A percentile compares a stretch with the other conserved stretches of the same genome.
Conservation (phyloP, 2,888 invertebrate species). For the Meta bourneti region DNA sequence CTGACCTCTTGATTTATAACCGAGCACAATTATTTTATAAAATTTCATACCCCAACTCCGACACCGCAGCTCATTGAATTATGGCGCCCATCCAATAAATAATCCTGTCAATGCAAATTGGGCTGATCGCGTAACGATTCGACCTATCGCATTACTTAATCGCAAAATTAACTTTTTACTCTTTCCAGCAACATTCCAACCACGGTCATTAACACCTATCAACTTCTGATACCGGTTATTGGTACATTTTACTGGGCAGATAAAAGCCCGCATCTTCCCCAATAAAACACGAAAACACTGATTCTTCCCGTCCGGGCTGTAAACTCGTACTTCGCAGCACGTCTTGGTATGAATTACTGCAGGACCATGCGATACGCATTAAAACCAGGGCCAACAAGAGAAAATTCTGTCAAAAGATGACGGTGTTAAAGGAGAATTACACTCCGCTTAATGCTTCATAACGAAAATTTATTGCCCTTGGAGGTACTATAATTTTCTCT, state of each 20-base stretch:
- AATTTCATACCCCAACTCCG: background rate
- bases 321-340: constrained; percentile 17
- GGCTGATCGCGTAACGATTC: background rate
- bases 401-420: constrained; percentile 74
- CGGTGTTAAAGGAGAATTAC: constrained; percentile 73
- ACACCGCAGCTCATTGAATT: background rate
- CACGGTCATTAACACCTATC: constrained; percentile 31
- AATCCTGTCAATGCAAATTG: background rate
- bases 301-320: constrained; percentile 17
- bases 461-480: constrained; percentile 72
- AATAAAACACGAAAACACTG: constrained; percentile 46
- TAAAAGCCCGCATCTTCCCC: constrained; percentile 36
- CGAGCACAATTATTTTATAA: background rate
- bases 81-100: background rate
- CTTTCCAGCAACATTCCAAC: background rate
- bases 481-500: constrained; percentile 72
- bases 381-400: constrained; percentile 63
- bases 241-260: constrained; percentile 21
- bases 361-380: constrained; percentile 60
- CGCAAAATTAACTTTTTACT: background rate
- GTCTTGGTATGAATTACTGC: constrained; percentile 58
- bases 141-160: background rate
- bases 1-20: too few relatives aligned
- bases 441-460: constrained; percentile 72
- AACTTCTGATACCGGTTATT: constrained; percentile 15